phyloP scores from a whole-genome alignment of 2,797 vertebrate species.

The Phylloscopus collybita region DNA sequence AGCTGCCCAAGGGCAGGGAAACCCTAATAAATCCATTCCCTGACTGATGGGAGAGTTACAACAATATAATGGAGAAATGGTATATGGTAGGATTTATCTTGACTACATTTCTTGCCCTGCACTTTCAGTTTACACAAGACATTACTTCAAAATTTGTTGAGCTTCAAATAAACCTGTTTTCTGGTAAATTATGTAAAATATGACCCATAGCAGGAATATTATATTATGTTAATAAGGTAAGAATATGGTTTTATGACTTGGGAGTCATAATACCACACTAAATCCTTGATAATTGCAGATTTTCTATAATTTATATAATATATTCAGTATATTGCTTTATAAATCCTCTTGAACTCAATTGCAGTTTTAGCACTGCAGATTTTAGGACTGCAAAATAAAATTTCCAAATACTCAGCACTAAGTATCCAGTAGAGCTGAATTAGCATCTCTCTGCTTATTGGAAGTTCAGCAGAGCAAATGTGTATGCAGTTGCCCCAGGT shows the following conservation, averaged over 20 bases:
- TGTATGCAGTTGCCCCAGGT: neutral
- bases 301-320: neutral
- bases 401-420: neutral
- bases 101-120: neutral
- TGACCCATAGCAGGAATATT: neutral
- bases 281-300: neutral
- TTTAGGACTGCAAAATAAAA: neutral
- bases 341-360: neutral
- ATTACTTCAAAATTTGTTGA: neutral
- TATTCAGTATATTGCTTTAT: neutral
- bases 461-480: neutral
- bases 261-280: neutral
- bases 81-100: neutral
- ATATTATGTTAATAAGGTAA: neutral
- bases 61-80: neutral
- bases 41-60: neutral
- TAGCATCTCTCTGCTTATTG: neutral
- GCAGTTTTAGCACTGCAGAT: neutral
- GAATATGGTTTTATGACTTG: neutral
- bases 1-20: neutral
- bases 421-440: neutral
- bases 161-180: neutral
- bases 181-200: neutral
- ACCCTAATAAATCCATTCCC: neutral
- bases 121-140: neutral